phyloP scores from a whole-genome alignment of 2,797 vertebrate species.

The Oreochromis mossambicus region DNA sequence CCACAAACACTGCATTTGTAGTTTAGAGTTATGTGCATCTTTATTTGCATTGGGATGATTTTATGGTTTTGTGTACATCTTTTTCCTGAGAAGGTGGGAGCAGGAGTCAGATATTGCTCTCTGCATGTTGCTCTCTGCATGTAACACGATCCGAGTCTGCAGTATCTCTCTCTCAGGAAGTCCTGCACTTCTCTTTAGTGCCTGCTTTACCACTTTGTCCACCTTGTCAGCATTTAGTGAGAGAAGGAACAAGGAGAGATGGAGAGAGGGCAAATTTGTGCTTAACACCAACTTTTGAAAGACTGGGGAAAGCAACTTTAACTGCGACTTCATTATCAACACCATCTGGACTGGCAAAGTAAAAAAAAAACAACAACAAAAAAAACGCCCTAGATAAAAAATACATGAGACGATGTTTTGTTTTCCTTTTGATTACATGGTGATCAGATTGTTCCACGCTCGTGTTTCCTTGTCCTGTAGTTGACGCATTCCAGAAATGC shows the following conservation, averaged over 20 bases:
- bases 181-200: constrained; percentile 14
- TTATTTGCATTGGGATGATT: background rate
- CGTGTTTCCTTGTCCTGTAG: background rate
- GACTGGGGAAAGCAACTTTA: background rate
- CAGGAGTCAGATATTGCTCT: background rate
- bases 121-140: background rate
- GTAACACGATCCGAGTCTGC: background rate
- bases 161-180: constrained; percentile 34
- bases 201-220: background rate
- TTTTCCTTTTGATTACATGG: background rate
- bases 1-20: background rate
- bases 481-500: background rate
- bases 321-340: background rate
- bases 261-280: background rate
- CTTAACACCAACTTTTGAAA: constrained; percentile 19
- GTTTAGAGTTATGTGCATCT: background rate
- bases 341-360: background rate
- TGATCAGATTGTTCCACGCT: background rate
- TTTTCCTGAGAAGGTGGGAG: background rate
- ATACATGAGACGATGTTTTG: background rate
- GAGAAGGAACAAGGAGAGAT: background rate
- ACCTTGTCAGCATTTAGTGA: constrained; percentile 39
- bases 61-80: background rate
- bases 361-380: background rate
- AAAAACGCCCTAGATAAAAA: background rate